Evolutionary conservation across 2,888 invertebrate genomes (phyloP), one percentile per base, ranked within the genome.

Genomic region (Caenorhabditis japonica): DNA sequence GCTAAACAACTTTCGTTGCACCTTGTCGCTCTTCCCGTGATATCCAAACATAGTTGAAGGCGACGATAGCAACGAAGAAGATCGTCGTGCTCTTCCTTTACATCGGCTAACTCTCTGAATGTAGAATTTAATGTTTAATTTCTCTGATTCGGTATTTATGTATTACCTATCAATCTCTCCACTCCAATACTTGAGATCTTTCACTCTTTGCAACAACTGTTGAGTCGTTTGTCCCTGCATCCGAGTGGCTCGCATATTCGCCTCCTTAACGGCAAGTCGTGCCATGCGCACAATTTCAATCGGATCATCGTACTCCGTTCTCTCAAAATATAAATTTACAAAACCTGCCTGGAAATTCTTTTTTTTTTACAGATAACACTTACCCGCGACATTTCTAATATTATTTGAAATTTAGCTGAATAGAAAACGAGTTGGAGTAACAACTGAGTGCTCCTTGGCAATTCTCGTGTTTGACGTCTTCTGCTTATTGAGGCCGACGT

Each of bases 131-230:
- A 8, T n/a, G 13, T 8, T 17, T 39, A 39, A 36, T 8, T n/a
- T 33, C 13, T 51, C 3, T 8, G 10, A 51, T 17, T 21, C 36
- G 2, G 36, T 27, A 13, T 21, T 47, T 38, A 8, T 15, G 13
- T n/a, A 25, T 25, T 13, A 81, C 83, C 84, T 75, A 52, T 85
- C 85, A 38, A 85, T 84, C 47, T 85, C 85, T n/a, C 79, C 79
- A n/a, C 84, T 84, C 85, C 85, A 85, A 62, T 85, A 85, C 52
- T 83, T 83, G 44, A 85, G 74, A 58, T 85, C 85, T 49, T 85
- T 85, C 19, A 85, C 83, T 56, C 85, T 52, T 59, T 85, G 83
- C 34, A 80, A 71, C 41, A 85, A 62, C 58, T 85, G 85, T 43
- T 84, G 84, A 5, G 85, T 85, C 7, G 85, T 85, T 41, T 83